Evolutionary conservation across 2,113 vertebrate species (phyloP).

Genomic region (Thinocorus orbignyianus): DNA sequence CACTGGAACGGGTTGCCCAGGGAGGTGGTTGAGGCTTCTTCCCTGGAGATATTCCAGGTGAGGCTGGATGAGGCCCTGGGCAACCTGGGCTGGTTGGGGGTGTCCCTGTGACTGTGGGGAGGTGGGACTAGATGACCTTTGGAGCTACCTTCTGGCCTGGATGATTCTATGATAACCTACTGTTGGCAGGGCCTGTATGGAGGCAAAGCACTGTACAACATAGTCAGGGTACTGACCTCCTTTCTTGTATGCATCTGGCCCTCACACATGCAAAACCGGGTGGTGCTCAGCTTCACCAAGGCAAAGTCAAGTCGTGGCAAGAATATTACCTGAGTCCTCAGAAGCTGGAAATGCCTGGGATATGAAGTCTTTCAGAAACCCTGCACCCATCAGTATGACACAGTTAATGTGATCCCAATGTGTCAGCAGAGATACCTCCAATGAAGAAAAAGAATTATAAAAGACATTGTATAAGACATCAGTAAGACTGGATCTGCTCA

Average conservation of each 20-base stretch:
- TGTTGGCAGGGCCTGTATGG: background rate
- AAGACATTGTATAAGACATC: background rate
- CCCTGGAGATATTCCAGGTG: too few species aligned
- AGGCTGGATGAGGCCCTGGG: too few species aligned
- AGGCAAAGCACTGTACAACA: background rate
- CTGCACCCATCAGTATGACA: background rate
- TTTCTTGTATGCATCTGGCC: rapidly evolving
- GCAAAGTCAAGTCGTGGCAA: background rate
- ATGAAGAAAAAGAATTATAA: background rate
- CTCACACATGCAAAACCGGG: background rate
- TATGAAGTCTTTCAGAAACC: background rate
- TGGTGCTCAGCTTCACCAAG: background rate
- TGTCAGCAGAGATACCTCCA: background rate
- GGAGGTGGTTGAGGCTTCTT: too few species aligned
- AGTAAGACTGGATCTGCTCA: background rate
- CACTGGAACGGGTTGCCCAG: too few species aligned
- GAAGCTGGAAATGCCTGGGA: background rate
- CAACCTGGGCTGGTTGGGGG: too few species aligned
- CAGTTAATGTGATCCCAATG: background rate
- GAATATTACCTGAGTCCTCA: background rate
- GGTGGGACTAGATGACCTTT: too few species aligned
- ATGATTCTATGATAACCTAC: too few species aligned
- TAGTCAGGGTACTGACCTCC: too few species aligned
- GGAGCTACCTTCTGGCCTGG: too few species aligned
- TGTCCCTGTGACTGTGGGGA: too few species aligned